Base-by-base conservation (phyloP, 2,113 vertebrate species). In the Acanthisitta chloris region DNA sequence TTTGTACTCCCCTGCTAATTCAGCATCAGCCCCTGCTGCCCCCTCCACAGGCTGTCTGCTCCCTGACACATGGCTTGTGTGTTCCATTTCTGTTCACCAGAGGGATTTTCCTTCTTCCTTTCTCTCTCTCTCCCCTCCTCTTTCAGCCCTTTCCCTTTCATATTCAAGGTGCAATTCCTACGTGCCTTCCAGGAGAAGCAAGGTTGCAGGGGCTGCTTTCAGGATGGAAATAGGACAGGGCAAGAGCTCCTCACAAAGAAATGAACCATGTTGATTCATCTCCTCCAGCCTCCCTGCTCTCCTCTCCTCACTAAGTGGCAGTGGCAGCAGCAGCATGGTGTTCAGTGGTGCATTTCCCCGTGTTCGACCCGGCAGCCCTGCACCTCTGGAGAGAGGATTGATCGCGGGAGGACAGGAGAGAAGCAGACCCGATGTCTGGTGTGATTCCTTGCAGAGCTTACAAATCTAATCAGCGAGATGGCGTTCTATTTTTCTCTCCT, bases 261-360 rank as follows among this genome's bases (percentile, higher is more conserved):
- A 55, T 7, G 57, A 90, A 29, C 59, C 86, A 19, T 45, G 83
- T 76, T 74, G 91, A 78, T 97, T 88, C 80, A 64, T 90, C 72
- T 92, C 55, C 69, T 62, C 31, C 3, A 72, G 82, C 21, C 61
- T 92, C 40, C 61, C 81, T 15, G 77, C 87, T 73, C 81, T 69
- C 61, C 74, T 66, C 74, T 90, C 55, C 79, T 83, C 17, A 2
- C 91, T 93, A 94, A 95, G 82, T 83, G 74, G 88, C 81, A 49
- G 86, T 73, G 86, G 93, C 94, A 96, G 95, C 81, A 65, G 86
- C 87, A 95, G 88, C 86, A 89, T 17, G 92, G 94, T 92, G 95
- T 5, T 92, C 88, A 94, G 78, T 9, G 55, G 94, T 86, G 92
- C 86, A 73, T 96, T 91, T 92, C 88, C 74, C 55, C 7, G 48